Evolutionary conservation across 2,113 vertebrate species (phyloP).

Genomic region (Numida meleagris): DNA sequence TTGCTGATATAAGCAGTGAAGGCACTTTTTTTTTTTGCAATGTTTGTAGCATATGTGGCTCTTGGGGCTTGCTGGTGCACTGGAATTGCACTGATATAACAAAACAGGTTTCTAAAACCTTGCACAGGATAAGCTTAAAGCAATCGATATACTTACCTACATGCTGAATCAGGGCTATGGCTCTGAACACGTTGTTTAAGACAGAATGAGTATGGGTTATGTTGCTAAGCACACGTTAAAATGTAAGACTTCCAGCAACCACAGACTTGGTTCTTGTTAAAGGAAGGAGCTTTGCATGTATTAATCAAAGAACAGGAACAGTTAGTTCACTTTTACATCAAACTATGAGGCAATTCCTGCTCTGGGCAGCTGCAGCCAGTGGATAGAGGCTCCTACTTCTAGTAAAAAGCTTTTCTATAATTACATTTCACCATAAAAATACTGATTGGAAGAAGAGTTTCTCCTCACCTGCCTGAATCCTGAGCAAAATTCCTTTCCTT

Average conservation of each 20-base stretch:
- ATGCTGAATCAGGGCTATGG: background rate
- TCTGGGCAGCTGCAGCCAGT: background rate
- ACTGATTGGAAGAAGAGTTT: fast-evolving
- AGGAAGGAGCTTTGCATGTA: background rate
- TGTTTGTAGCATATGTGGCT: background rate
- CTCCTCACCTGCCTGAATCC: background rate
- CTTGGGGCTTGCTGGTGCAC: background rate
- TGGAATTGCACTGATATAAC: background rate
- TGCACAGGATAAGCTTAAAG: background rate
- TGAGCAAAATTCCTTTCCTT: background rate
- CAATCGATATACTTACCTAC: background rate
- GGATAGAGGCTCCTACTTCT: background rate
- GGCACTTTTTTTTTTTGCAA: background rate
- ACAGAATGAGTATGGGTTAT: background rate
- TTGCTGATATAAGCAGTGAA: background rate
- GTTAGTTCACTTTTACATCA: background rate
- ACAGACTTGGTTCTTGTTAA: background rate
- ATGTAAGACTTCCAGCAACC: background rate
- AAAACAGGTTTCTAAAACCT: background rate
- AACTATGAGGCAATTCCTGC: background rate
- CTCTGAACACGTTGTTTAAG: background rate
- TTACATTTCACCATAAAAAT: background rate
- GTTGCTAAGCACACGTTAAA: background rate
- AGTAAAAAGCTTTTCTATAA: background rate
- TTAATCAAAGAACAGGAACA: background rate